Evolutionary conservation across 2,888 invertebrate genomes (phyloP), one percentile per base, ranked within the genome.

Genomic region (Tuta absoluta): DNA sequence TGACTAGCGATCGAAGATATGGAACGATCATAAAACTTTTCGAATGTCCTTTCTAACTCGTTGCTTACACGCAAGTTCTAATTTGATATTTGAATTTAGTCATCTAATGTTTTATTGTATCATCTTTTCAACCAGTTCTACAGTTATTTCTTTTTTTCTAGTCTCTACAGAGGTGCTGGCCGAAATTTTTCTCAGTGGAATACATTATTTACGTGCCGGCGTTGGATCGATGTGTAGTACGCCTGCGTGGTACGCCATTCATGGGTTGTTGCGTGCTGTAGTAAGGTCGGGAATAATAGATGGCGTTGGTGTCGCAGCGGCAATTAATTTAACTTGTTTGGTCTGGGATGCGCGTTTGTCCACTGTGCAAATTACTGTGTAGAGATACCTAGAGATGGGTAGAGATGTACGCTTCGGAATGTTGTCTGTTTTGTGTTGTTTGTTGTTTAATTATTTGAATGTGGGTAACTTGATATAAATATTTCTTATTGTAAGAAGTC

Each of bases 161-260:
- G 51, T 51, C 0, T 51, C 10, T 24, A 24, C 2, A 56, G n/a
- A 56, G 28, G 11, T 28, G 53, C 53, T 49, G 49, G 28, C 24
- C 17, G n/a, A 10, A n/a, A 33, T 56, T 62, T 70, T 80, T 82
- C 79, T 82, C 81, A 12, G 23, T 80, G 76, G 73, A 80, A 83
- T 87, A 81, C 80, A 88, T 87, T 86, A 90, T 90, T 89, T 88
- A 89, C 80, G 73, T 76, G 76, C 72, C 72, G 72, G 78, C 77
- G 72, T 67, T 70, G 87, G 89, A 90, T 91, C 90, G 82, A 91
- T 91, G 81, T 69, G 70, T 72, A 82, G 72, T 82, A 82, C 89
- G 90, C 90, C 85, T 79, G 90, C 90, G 90, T 81, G 81, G 68
- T 85, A 72, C 69, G 74, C 72, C 87, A 86, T 90, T 87, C 87